phyloP scores from a whole-genome alignment of 2,888 invertebrate genomes.

The Heliconius sara region DNA sequence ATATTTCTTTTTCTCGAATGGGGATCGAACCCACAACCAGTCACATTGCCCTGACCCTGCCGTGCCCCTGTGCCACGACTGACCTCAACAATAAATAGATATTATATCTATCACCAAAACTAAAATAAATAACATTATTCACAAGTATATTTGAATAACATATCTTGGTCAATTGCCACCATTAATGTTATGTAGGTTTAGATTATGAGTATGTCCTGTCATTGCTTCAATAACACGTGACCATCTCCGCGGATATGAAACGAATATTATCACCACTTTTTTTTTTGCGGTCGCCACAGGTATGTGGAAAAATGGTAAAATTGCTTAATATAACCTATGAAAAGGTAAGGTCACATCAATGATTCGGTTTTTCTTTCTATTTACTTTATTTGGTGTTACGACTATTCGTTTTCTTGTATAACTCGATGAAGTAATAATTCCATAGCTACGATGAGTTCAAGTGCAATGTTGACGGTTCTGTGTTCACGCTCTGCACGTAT shows the following conservation, averaged over 20 bases:
- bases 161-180: not conserved
- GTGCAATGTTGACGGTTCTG: not conserved
- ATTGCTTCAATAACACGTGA: conserved; percentile 15
- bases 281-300: conserved; percentile 24
- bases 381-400: not conserved
- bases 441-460: not conserved
- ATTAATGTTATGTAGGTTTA: not conserved
- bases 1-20: too few relatives aligned
- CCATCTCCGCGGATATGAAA: not conserved
- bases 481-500: not conserved
- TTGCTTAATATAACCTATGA: conserved; percentile 2
- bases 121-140: not conserved
- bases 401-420: not conserved
- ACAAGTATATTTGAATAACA: not conserved
- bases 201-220: not conserved
- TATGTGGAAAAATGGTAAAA: conserved; percentile 13
- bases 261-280: not conserved
- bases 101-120: not conserved
- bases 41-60: too few relatives aligned
- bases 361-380: not conserved
- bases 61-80: too few relatives aligned
- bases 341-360: conserved; percentile 12
- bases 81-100: too few relatives aligned
- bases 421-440: conserved; percentile 3
- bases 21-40: too few relatives aligned